Percentiles rank a stretch among this genome's conserved stretches.
These are phyloP conservation scores for Nilaparvata lugens DNA, from an alignment of 1,140 invertebrate species.

Conservation along the genomic window DNA sequence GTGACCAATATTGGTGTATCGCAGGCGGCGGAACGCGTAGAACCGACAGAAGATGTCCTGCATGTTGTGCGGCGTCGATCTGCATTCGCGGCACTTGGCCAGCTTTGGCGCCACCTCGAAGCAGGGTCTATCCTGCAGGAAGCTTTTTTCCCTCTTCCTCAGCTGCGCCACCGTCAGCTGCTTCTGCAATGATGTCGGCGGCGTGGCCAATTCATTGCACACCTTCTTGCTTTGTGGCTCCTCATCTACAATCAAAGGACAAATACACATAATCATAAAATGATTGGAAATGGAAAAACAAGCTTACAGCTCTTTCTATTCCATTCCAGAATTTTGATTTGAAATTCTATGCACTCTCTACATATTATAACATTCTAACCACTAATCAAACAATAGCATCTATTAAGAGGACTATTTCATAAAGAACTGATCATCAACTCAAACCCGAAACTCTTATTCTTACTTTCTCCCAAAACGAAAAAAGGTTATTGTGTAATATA, in stretches of 20 bases:
- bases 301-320: too few species aligned
- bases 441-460: too few species aligned
- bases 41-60: constrained; percentile 93
- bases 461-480: too few species aligned
- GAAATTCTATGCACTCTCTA: too few species aligned
- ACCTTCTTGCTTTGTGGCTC: constrained; percentile 53
- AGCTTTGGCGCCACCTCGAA: constrained; percentile 79
- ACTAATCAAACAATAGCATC: too few species aligned
- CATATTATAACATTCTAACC: too few species aligned
- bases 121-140: constrained; percentile 82
- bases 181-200: constrained; percentile 50
- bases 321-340: too few species aligned
- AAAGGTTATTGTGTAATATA: too few species aligned
- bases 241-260: constrained; percentile 28
- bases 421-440: too few species aligned
- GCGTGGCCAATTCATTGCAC: constrained; percentile 41
- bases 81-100: constrained; percentile 84
- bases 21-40: constrained; percentile 87
- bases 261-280: too few species aligned
- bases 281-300: too few species aligned
- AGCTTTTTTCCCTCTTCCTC: constrained; percentile 69
- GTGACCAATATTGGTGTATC: constrained; percentile 81
- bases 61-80: constrained; percentile 77
- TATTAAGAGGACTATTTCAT: too few species aligned
- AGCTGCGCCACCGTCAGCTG: constrained; percentile 59